These are phyloP conservation scores for Pelobates cultripes DNA, from an alignment of 2,797 vertebrate genomes.

Conservation along the genomic window DNA sequence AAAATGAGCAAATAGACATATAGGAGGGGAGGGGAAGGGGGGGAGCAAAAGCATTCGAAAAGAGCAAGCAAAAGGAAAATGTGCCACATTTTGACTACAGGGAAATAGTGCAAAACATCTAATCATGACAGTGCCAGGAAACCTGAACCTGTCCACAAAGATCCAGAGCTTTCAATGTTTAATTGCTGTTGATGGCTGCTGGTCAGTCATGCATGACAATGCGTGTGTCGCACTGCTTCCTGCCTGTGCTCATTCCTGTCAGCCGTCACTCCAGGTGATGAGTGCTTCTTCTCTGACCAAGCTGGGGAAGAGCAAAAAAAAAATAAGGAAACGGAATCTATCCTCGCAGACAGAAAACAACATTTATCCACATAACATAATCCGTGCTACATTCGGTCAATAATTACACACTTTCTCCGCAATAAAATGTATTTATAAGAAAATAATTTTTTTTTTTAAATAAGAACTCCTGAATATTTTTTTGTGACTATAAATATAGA, in stretches of 20 bases:
- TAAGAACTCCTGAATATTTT: too few relatives aligned
- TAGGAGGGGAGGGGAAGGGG: too few relatives aligned
- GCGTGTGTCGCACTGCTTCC: slow-evolving; percentile 68
- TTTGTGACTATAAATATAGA: too few relatives aligned
- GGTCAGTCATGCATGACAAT: slow-evolving; percentile 79
- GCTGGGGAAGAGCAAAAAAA: slow-evolving; percentile 36
- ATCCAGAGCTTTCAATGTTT: slow-evolving; percentile 72
- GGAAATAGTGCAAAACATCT: slow-evolving; percentile 77
- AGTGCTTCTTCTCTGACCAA: slow-evolving; percentile 62
- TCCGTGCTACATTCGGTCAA: background rate
- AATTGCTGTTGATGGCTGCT: slow-evolving; percentile 83
- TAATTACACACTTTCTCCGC: background rate
- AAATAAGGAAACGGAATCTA: background rate
- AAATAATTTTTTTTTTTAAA: too few relatives aligned
- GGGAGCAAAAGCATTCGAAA: slow-evolving; percentile 56
- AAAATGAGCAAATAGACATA: too few relatives aligned
- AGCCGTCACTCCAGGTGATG: slow-evolving; percentile 83
- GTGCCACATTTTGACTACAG: slow-evolving; percentile 76
- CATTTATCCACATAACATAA: background rate
- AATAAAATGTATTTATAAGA: background rate
- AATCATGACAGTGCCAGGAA: slow-evolving; percentile 79
- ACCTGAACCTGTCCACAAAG: slow-evolving; percentile 83
- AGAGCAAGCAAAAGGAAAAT: slow-evolving; percentile 72
- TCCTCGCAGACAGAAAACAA: background rate
- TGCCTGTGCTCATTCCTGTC: slow-evolving; percentile 79